phyloP scores from a whole-genome alignment of 2,113 vertebrate species.

The Pseudopipra pipra region DNA sequence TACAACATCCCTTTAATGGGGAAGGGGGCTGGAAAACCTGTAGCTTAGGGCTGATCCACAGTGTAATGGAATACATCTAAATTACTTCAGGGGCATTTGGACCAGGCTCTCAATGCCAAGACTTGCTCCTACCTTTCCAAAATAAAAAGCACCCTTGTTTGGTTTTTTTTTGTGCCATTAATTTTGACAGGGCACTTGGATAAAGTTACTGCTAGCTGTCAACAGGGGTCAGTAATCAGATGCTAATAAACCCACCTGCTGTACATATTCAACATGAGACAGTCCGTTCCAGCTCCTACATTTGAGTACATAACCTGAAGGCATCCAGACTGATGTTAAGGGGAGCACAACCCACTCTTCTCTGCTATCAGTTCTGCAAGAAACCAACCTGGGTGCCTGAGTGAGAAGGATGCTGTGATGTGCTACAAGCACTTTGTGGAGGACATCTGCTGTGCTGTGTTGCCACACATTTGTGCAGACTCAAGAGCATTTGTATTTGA shows the following conservation, averaged over 20 bases:
- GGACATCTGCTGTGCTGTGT: background rate
- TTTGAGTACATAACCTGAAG: background rate
- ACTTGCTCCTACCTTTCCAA: background rate
- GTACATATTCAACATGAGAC: rapidly evolving
- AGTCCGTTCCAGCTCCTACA: background rate
- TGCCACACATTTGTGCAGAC: background rate
- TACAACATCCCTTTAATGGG: background rate
- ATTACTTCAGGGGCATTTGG: background rate
- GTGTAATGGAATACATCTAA: background rate
- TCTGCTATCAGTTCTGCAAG: background rate
- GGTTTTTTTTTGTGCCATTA: background rate
- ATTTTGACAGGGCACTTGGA: background rate
- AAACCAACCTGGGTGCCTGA: background rate
- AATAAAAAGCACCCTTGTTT: background rate
- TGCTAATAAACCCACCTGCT: background rate
- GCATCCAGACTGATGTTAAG: background rate
- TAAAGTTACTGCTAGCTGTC: background rate
- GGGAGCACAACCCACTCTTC: background rate
- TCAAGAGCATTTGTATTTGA: background rate
- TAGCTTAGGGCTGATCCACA: background rate
- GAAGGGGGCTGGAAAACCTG: rapidly evolving
- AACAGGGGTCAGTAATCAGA: background rate
- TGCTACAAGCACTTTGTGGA: background rate
- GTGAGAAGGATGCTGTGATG: background rate
- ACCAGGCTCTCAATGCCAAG: background rate